phyloP scores from a whole-genome alignment of 2,888 invertebrate species.

The Steinernema scapterisci region DNA sequence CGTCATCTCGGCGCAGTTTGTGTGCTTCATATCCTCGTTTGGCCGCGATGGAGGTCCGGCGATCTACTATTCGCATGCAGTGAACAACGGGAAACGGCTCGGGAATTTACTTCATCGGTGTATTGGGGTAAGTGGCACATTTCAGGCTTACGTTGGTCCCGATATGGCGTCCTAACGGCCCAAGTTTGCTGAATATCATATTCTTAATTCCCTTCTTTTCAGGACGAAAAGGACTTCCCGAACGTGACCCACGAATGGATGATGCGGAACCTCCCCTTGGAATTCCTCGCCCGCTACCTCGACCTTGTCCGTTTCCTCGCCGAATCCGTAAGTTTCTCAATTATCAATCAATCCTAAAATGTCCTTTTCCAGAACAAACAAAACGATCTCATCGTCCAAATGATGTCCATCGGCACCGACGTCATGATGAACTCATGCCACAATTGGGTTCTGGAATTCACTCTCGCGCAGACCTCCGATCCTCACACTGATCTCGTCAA shows the following conservation, averaged over 20 bases:
- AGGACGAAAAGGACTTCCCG: constrained; percentile 17
- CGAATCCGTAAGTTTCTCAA: background rate
- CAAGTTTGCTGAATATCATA: too few species aligned
- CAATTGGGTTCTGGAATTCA: constrained; percentile 19
- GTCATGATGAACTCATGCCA: constrained; percentile 12
- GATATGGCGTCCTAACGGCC: too few species aligned
- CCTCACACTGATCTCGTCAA: constrained; percentile 23
- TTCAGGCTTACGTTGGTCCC: too few species aligned
- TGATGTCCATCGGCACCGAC: constrained; percentile 24
- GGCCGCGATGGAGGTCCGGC: background rate
- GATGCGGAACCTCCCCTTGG: constrained; percentile 1
- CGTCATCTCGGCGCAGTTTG: constrained; percentile 6
- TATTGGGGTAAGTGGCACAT: constrained; percentile 1
- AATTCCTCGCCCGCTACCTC: constrained; percentile 17
- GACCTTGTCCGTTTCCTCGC: constrained; percentile 21
- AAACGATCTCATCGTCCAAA: constrained; percentile 1
- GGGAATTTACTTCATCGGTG: constrained; percentile 5
- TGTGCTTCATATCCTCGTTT: constrained; percentile 13
- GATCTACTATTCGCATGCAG: constrained; percentile 13
- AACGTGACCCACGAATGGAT: constrained; percentile 23
- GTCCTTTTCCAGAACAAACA: background rate
- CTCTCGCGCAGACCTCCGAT: constrained; percentile 7
- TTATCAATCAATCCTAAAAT: background rate
- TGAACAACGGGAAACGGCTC: background rate
- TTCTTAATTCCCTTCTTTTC: background rate